Base-by-base conservation (phyloP, 2,888 invertebrate species). In the Neria commutata region DNA sequence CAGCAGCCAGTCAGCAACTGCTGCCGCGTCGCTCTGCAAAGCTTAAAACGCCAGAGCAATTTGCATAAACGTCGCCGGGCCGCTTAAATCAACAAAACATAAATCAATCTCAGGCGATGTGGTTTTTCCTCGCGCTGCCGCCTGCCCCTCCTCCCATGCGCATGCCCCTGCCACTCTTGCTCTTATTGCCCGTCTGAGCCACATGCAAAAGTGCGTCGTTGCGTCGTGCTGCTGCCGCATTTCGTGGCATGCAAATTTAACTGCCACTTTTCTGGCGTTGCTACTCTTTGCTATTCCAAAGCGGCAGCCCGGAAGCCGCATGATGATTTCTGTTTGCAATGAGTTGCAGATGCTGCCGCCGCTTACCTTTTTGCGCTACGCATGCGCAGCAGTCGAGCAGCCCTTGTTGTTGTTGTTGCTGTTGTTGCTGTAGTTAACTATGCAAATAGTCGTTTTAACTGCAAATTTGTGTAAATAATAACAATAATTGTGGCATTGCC, bases 61-160 rank as follows among this genome's bases (percentile, higher is more conserved):
- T 48, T 48, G 25, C 48, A 48, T 48, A 48, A 48, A 5, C 26
- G 25, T 25, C 25, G 48, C 48, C 24, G 46, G 4, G 21, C 46
- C 29, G 48, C 48, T 42, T 42, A 42, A 42, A 42, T 42, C 3
- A 58, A 58, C 58, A 58, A 58, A 58, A 50, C 58, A 58, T 58
- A 58, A 58, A 58, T 58, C 58, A 58, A 58, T 58, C 58, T 54
- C 54, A 58, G 54, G 45, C 26, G 54, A 34, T 40, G 37, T 42
- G 56, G 45, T 56, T 51, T 51, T 40, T 25, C 49, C 46, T 34
- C 34, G 42, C n/a, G n/a, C n/a, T n/a, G n/a, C n/a, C n/a, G n/a
- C n/a, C n/a, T n/a, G n/a, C n/a, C n/a, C n/a, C n/a, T n/a, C n/a
- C n/a, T n/a, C n/a, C n/a, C n/a, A n/a, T n/a, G n/a, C n/a, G n/a